Evolutionary conservation across 30 jellyfish, hydroid and myxozoan species (phyloP), one percentile per base, ranked within the genome.

Genomic region (Phacellophora camtschatica): DNA sequence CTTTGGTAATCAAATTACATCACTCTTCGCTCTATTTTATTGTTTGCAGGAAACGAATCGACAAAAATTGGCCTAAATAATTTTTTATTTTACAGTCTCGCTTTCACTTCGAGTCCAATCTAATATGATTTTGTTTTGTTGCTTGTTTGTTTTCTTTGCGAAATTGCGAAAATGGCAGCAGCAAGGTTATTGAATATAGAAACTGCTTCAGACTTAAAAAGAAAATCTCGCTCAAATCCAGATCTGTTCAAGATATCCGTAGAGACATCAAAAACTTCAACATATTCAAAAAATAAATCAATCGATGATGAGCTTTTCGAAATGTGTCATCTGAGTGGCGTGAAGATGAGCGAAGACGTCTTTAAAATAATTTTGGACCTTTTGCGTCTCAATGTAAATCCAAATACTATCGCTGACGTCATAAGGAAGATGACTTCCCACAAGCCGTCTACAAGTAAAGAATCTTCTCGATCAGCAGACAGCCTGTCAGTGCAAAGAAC

Each of bases 211-310:
- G 86, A 82, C 23, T 9, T 71, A 15, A 90, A 84, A 81, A 84
- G 72, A 36, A 90, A 90, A 72, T 90, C 97, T 31, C 68, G 94
- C 35, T 76, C 98, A 9, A 95, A 90, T 28, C 94, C 98, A 1
- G 98, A 90, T 46, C 72, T 90, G 0, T 90, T 85, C 87, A 77
- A 70, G 57, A 84, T 84, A 11, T 53, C 95, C 0, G 79, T 84
- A n/a, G 95, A 82, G 56, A 67, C 84, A 28, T 45, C 90, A 48
- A 86, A 73, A 23, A 81, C 90, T 31, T 81, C 90, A 23, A 49
- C 82, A 5, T 79, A 42, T 56, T 5, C 90, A 7, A 89, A 74
- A 69, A 71, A 49, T 39, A 78, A 77, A 37, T 62, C 89, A 16
- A 37, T 90, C 5, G 96, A 90, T 41, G 98, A 83, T 56, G 96